Evolutionary conservation across 1,140 invertebrate genomes (phyloP).

Genomic region (Pseudomyrmex cubaensis): DNA sequence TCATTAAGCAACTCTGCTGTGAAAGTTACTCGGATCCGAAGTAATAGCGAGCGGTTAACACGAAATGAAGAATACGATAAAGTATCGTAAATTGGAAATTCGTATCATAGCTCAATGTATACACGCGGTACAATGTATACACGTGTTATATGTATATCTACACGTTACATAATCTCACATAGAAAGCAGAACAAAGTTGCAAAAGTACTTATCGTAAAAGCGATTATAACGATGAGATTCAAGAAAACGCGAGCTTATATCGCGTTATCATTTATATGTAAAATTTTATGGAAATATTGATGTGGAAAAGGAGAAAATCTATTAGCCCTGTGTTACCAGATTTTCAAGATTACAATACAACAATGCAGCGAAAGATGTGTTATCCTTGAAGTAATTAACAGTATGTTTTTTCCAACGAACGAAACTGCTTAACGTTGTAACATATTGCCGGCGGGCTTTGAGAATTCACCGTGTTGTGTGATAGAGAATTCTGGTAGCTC

Average conservation of each 20-base stretch:
- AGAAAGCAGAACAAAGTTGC: background rate
- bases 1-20: slow-evolving; percentile 60
- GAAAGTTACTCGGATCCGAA: slow-evolving; percentile 57
- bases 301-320: background rate
- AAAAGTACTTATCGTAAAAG: background rate
- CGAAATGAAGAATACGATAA: slow-evolving; percentile 32
- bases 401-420: slow-evolving; percentile 22
- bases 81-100: slow-evolving; percentile 43
- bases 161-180: background rate
- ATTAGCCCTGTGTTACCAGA: background rate
- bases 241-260: background rate
- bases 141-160: too few species aligned
- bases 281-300: background rate
- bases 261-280: background rate
- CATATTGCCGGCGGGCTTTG: slow-evolving; percentile 51
- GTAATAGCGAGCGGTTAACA: slow-evolving; percentile 49
- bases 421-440: slow-evolving; percentile 44
- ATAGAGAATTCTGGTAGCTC: slow-evolving; percentile 55
- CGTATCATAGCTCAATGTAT: background rate
- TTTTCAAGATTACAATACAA: background rate
- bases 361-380: background rate
- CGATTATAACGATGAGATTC: background rate
- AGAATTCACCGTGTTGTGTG: slow-evolving; percentile 24
- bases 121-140: too few species aligned
- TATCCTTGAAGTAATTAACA: slow-evolving; percentile 44